Percentiles rank a stretch among this genome's conserved stretches.
Evolutionary conservation across 2,888 invertebrate species (phyloP).

Genomic region (Cosmia trapezina): DNA sequence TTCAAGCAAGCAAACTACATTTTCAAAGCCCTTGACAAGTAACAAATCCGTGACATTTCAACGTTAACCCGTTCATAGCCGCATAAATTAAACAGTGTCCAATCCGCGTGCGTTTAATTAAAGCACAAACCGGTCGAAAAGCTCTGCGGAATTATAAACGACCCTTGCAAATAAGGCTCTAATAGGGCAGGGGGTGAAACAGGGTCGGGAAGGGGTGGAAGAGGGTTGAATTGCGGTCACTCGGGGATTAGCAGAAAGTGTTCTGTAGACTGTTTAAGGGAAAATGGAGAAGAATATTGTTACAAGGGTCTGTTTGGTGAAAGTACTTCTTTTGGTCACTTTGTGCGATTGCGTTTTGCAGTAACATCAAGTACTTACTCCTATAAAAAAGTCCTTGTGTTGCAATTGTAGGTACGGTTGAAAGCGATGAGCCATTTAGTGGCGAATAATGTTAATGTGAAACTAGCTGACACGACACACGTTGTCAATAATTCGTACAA

Average conservation of each 20-base stretch:
- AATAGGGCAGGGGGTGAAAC: constrained; percentile 48
- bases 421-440: not conserved
- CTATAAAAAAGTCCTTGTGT: not conserved
- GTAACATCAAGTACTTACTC: not conserved
- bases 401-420: constrained; percentile 2
- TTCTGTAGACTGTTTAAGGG: constrained; percentile 54
- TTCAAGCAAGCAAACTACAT: not conserved
- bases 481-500: no score
- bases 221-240: constrained; percentile 65
- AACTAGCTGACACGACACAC: no score
- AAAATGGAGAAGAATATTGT: constrained; percentile 35
- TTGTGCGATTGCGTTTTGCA: not conserved
- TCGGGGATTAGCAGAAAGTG: constrained; percentile 61
- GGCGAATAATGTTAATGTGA: not conserved
- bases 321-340: constrained; percentile 5
- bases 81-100: constrained; percentile 34
- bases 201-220: constrained; percentile 8
- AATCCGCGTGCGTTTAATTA: constrained; percentile 59
- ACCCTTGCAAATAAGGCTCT: constrained; percentile 61
- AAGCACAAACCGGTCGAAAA: constrained; percentile 51
- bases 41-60: constrained; percentile 1
- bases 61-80: not conserved
- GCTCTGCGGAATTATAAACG: constrained; percentile 55
- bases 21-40: not conserved
- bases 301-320: constrained; percentile 11